A percentile compares a stretch with the other conserved stretches of the same genome.
Conservation (phyloP, 1,140 invertebrate genomes). For the Oscheius sp. region DNA sequence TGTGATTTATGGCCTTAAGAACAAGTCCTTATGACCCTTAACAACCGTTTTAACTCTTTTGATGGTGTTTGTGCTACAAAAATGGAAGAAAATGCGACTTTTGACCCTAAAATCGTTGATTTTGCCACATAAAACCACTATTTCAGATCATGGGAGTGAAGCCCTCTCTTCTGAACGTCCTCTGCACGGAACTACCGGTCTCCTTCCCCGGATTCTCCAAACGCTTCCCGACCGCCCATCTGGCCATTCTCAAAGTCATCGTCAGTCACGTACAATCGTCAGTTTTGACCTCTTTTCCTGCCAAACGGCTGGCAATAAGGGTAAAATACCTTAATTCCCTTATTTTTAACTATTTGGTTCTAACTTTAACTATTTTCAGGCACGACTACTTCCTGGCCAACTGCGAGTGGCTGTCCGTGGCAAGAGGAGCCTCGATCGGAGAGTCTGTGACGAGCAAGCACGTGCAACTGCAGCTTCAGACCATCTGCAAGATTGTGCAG, state of each 20-base stretch:
- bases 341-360: no score
- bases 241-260: not conserved
- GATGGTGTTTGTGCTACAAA: no score
- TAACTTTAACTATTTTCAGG: not conserved
- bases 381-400: slow-evolving; percentile 13
- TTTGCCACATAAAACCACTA: no score
- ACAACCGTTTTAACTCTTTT: no score
- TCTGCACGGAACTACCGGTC: not conserved
- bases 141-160: slow-evolving; percentile 32
- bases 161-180: slow-evolving; percentile 12
- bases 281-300: no score
- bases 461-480: not conserved
- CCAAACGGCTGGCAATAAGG: no score
- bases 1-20: no score
- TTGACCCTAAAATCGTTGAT: no score
- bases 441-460: not conserved
- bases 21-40: no score
- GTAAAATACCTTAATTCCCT: no score
- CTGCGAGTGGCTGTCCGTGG: not conserved
- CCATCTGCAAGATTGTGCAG: not conserved
- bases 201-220: not conserved
- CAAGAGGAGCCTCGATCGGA: not conserved
- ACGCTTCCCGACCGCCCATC: not conserved
- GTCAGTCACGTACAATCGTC: not conserved
- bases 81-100: no score